Conservation (phyloP, 2,113 vertebrate species). For the Ciconia maguari region DNA sequence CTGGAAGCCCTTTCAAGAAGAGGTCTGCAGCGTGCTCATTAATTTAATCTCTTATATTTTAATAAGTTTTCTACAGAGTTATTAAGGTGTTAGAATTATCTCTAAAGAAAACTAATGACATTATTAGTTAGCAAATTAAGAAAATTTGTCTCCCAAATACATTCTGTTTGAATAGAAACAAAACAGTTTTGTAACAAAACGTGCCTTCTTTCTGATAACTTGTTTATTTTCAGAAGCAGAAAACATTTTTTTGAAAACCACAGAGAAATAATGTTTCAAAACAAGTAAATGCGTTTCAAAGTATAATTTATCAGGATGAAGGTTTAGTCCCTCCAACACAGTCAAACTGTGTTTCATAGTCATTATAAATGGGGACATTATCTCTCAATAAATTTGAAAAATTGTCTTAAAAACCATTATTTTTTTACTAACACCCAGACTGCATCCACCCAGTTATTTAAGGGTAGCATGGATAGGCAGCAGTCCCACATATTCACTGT, state of each 20-base stretch:
- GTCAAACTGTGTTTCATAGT: not conserved
- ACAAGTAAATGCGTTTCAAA: not conserved
- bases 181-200: not conserved
- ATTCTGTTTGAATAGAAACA: not conserved
- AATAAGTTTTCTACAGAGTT: not conserved
- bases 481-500: not conserved
- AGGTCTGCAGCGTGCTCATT: not conserved
- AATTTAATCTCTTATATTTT: constrained; percentile 17
- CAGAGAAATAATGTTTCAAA: constrained; percentile 16
- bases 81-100: not conserved
- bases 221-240: constrained; percentile 4
- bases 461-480: not conserved
- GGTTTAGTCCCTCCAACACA: not conserved
- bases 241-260: not conserved
- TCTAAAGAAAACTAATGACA: not conserved
- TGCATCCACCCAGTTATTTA: not conserved
- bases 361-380: not conserved
- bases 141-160: not conserved
- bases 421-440: not conserved
- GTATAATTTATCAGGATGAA: not conserved
- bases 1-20: not conserved
- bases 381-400: not conserved
- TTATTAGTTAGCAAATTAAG: not conserved
- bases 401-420: not conserved
- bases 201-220: not conserved